Percentiles rank a stretch among this genome's conserved stretches.
Evolutionary conservation across 1,140 invertebrate genomes (phyloP).

Genomic region (Hormaphis cornu): DNA sequence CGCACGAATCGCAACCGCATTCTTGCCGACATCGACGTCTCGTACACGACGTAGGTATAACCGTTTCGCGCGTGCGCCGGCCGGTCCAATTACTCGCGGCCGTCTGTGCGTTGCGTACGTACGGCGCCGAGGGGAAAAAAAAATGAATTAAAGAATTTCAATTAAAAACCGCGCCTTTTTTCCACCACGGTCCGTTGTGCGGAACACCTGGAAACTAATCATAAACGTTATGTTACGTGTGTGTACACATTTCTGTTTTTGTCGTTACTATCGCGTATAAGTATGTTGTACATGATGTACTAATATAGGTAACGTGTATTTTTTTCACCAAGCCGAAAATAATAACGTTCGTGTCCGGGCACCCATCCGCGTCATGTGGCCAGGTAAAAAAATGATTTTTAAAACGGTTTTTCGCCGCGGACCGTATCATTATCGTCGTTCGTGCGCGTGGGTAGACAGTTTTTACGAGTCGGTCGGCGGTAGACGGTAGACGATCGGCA

Average conservation of each 20-base stretch:
- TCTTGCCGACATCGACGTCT: no score
- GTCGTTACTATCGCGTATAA: no score
- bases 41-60: no score
- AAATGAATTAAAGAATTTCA: conserved; percentile 30
- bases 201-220: conserved; percentile 32
- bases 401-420: neutral
- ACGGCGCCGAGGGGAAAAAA: neutral
- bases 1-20: no score
- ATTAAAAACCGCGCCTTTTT: conserved; percentile 32
- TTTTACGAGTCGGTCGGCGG: conserved; percentile 1
- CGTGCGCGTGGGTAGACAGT: neutral
- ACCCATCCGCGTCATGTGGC: neutral
- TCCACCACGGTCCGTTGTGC: conserved; percentile 24
- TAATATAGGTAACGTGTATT: neutral
- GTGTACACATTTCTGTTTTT: neutral
- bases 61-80: no score
- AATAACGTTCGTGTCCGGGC: neutral
- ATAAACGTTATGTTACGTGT: neutral
- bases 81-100: neutral
- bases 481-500: conserved; percentile 5
- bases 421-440: neutral
- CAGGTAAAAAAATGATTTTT: conserved; percentile 20
- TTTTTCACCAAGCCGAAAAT: conserved; percentile 6
- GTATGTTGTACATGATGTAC: no score
- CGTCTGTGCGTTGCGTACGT: neutral